Evolutionary conservation across 2,113 vertebrate genomes (phyloP), one percentile per base, ranked within the genome.

Genomic region (Pluvianellus socialis): DNA sequence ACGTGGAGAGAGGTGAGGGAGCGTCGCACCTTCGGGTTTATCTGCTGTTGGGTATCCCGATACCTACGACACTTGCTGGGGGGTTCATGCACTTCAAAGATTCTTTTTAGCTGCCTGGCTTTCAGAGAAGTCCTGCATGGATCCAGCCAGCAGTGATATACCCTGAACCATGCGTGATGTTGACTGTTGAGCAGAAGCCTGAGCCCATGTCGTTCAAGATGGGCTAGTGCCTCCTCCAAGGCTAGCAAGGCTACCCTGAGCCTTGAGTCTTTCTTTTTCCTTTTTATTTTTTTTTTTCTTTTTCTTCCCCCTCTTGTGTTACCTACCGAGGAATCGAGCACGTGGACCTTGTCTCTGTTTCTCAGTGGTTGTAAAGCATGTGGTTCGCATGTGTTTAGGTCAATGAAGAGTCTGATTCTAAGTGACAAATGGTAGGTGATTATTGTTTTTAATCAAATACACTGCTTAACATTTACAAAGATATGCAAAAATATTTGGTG

Each of bases 401-500:
- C 92, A 84, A 30, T 10, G 75, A 88, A 40, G 81, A 13, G 83
- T 94, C 94, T 79, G 68, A 59, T 52, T 82, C 19, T 63, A 96
- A 92, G 85, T 71, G 88, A 94, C 49, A 82, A 86, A 74, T 74
- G 53, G 20, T 59, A 50, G 56, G 53, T 59, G 91, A 70, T 87
- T 49, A 74, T 77, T 42, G 52, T 91, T 92, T 96, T 93, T 74
- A 81, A 86, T 79, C 63, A 70, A 61, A 76, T 83, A 23, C 40
- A 13, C 55, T 82, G 74, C 70, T 84, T 90, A 86, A 76, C 76
- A 47, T 92, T 95, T 94, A 55, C 63, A 76, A 92, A 84, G 35
- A 38, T 66, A 76, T 15, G 74, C 70, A 82, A 68, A 97, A 92
- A 96, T 92, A 66, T 80, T 88, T 67, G 47, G 71, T 79, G 58